Evolutionary conservation across 2,888 invertebrate genomes (phyloP).

Genomic region (Synanthedon vespiformis): DNA sequence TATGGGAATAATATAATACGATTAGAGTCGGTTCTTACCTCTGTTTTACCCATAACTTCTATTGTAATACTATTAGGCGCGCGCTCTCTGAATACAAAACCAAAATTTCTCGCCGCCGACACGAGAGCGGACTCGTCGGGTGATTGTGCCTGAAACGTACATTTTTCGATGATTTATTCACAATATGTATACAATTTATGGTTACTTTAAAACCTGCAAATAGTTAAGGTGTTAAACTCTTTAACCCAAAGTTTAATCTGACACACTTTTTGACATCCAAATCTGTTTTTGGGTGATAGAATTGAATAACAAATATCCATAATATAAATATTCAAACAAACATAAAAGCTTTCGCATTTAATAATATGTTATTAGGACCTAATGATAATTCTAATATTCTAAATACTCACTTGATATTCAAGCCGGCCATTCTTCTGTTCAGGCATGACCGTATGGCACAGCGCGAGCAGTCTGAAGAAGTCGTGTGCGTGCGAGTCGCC

Average conservation of each 20-base stretch:
- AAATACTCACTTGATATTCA: conserved; percentile 77
- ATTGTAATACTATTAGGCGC: conserved; percentile 94
- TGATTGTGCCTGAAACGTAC: conserved; percentile 83
- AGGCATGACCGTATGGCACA: conserved; percentile 99
- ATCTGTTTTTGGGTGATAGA: too few relatives aligned
- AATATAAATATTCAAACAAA: too few relatives aligned
- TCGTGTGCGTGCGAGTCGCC: conserved; percentile 82
- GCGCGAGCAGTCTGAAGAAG: conserved; percentile 92
- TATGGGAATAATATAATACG: neutral
- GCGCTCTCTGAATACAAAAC: conserved; percentile 96
- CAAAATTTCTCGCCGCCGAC: conserved; percentile 97
- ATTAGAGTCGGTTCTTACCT: conserved; percentile 46
- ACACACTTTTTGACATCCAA: neutral
- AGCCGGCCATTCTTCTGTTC: conserved; percentile 86
- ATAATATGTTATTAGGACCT: neutral
- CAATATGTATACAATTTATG: too few relatives aligned
- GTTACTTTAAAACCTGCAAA: too few relatives aligned
- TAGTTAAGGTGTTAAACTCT: too few relatives aligned
- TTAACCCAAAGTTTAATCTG: too few relatives aligned
- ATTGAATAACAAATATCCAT: too few relatives aligned
- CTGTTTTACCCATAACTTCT: conserved; percentile 84
- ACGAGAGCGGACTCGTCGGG: conserved; percentile 98
- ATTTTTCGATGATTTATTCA: too few relatives aligned
- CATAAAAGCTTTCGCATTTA: neutral
- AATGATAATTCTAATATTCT: neutral